Evolutionary conservation across 2,888 invertebrate species (phyloP), one percentile per base, ranked within the genome.

Genomic region (Pandemis heparana): DNA sequence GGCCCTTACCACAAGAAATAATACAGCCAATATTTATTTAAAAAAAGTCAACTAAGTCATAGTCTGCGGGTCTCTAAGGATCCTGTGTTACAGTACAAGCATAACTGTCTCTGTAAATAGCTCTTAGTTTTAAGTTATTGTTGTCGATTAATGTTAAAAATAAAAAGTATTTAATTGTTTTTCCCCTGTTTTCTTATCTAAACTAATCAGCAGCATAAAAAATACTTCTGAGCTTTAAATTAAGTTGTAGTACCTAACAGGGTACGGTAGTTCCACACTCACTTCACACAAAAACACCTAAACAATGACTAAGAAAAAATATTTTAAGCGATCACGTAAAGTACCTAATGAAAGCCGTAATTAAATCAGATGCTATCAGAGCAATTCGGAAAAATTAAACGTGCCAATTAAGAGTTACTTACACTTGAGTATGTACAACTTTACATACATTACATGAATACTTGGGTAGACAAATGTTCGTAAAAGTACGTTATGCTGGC

Each of bases 1-100:
- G 95, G 95, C 0, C 94, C 93, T 1, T 94, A 94, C 79, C 92
- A 89, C 76, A 86, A 84, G 87, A 81, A 85, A 87, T 79, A 86
- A 79, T 67, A 67, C 73, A 67, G 43, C 67, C 72, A 39, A 76
- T 66, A 77, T 77, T 75, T 79, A 75, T 79, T 23, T 12, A 76
- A 79, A 72, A 72, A 78, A 82, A 85, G 75, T 83, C 83, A 82
- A 88, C 93, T 94, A 92, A 92, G 93, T 94, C 93, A 93, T 89
- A 90, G 84, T 85, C 80, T 78, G 46, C 75, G 75, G 80, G 82
- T 81, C 79, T 81, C 76, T 76, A 64, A 64, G 78, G 82, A 81
- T 80, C 82, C 82, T 83, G 82, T 85, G 81, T 80, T 82, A 81
- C 78, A 81, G 85, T 87, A 87, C 86, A 85, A 88, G 79, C 77